phyloP scores from a whole-genome alignment of 2,797 vertebrate genomes.

The Odontamblyopus lacepedii region DNA sequence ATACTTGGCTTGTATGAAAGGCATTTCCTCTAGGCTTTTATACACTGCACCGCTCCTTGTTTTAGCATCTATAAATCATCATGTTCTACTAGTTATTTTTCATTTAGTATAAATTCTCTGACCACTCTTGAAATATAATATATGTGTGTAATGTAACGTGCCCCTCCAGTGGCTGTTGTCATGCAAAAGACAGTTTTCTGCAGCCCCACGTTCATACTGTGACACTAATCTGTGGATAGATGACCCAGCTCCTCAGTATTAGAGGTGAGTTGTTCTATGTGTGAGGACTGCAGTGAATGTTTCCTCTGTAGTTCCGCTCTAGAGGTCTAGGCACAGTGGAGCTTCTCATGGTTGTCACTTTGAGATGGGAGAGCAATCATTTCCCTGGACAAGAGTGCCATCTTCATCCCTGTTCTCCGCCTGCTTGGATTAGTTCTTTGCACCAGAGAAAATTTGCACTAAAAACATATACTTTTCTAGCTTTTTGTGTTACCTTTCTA shows the following conservation, averaged over 20 bases:
- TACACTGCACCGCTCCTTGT: neutral
- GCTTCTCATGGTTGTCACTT: constrained; percentile 81
- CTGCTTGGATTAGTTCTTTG: constrained; percentile 77
- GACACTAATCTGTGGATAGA: constrained; percentile 74
- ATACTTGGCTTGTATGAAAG: too few relatives aligned
- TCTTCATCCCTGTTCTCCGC: constrained; percentile 70
- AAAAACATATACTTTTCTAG: constrained; percentile 59
- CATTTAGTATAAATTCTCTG: neutral
- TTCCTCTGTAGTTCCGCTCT: constrained; percentile 70
- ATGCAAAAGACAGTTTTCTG: constrained; percentile 55
- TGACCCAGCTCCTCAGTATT: constrained; percentile 68
- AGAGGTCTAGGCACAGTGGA: constrained; percentile 69
- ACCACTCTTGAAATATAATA: neutral
- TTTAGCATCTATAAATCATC: neutral
- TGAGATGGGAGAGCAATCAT: constrained; percentile 74
- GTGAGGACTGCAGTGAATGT: constrained; percentile 57
- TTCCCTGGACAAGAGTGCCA: constrained; percentile 70
- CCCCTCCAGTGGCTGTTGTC: constrained; percentile 27
- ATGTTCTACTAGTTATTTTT: neutral
- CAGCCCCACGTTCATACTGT: constrained; percentile 62
- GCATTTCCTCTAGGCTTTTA: neutral
- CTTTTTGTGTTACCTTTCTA: constrained; percentile 37
- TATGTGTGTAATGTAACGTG: neutral
- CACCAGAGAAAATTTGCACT: constrained; percentile 69
- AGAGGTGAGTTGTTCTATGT: constrained; percentile 18